Percentiles rank a stretch among this genome's conserved stretches.
These are phyloP conservation scores for Amphilophus citrinellus DNA, from an alignment of 2,113 vertebrate species.

Conservation along the genomic window DNA sequence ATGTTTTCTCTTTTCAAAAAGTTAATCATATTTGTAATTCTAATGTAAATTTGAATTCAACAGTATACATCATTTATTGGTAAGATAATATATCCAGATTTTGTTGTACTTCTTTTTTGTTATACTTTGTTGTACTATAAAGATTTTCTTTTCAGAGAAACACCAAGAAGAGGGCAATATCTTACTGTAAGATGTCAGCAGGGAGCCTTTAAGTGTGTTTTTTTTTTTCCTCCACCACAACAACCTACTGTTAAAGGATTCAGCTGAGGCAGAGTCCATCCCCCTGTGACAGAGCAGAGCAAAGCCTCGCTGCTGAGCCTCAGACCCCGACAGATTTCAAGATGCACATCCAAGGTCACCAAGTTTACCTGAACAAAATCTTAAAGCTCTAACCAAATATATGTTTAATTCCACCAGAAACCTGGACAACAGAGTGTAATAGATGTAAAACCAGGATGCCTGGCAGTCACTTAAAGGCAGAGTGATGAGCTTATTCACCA, in stretches of 20 bases:
- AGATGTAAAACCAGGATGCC: slow-evolving; percentile 6
- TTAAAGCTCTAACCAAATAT: slow-evolving; percentile 11
- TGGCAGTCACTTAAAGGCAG: slow-evolving; percentile 8
- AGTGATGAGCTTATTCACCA: slow-evolving; percentile 40
- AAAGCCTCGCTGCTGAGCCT: slow-evolving; percentile 19
- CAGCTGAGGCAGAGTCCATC: slow-evolving; percentile 3
- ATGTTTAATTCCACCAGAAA: slow-evolving; percentile 31
- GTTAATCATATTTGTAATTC: background rate
- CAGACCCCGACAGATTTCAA: slow-evolving; percentile 19
- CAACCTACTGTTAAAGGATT: slow-evolving; percentile 29
- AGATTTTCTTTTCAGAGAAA: slow-evolving; percentile 6
- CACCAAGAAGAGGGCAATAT: slow-evolving; percentile 5
- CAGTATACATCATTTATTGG: background rate
- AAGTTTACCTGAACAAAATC: slow-evolving; percentile 17
- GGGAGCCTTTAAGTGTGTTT: slow-evolving; percentile 10
- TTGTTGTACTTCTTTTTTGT: background rate
- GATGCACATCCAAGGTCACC: slow-evolving; percentile 44
- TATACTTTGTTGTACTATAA: background rate
- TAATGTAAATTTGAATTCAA: background rate
- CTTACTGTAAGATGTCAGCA: slow-evolving; percentile 12
- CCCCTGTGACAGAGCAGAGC: slow-evolving; percentile 24
- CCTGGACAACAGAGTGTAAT: slow-evolving; percentile 5
- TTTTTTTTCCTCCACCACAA: background rate
- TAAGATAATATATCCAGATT: background rate
- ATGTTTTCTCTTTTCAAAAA: background rate